A percentile compares a stretch with the other conserved stretches of the same genome.
Conservation (phyloP, 2,113 vertebrate genomes). For the Chlamydotis undulata region DNA sequence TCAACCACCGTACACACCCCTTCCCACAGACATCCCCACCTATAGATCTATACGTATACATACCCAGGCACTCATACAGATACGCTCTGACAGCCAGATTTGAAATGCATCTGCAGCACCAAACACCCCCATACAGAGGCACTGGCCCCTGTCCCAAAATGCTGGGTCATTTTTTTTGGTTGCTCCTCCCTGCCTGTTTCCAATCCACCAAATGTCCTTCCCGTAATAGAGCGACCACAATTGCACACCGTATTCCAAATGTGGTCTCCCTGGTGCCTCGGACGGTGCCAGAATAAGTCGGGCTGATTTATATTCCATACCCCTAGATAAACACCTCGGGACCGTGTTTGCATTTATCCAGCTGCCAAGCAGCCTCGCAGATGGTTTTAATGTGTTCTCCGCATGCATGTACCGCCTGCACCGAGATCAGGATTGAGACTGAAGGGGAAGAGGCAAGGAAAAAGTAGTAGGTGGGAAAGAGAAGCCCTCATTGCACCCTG, state of each 20-base stretch:
- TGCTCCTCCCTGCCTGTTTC: neutral
- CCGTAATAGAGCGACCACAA: conserved; percentile 33
- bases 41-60: accelerated
- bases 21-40: neutral
- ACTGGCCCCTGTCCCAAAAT: neutral
- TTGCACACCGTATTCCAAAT: neutral
- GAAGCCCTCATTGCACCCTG: neutral
- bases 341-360: neutral
- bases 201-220: conserved; percentile 34
- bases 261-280: conserved; percentile 7
- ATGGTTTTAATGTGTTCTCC: conserved; percentile 8
- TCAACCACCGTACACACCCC: too few relatives aligned
- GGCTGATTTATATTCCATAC: conserved; percentile 13
- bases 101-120: neutral
- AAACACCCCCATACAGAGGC: neutral
- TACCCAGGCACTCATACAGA: too few relatives aligned
- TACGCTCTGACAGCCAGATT: neutral
- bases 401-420: neutral
- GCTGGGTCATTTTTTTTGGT: neutral
- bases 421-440: neutral
- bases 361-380: neutral
- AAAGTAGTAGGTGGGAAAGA: neutral
- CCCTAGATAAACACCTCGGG: conserved; percentile 61
- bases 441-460: neutral
- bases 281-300: neutral